A percentile compares a stretch with the other conserved stretches of the same genome.
Evolutionary conservation across 2,888 invertebrate species (phyloP).

Genomic region (Stenichneumon culpator): DNA sequence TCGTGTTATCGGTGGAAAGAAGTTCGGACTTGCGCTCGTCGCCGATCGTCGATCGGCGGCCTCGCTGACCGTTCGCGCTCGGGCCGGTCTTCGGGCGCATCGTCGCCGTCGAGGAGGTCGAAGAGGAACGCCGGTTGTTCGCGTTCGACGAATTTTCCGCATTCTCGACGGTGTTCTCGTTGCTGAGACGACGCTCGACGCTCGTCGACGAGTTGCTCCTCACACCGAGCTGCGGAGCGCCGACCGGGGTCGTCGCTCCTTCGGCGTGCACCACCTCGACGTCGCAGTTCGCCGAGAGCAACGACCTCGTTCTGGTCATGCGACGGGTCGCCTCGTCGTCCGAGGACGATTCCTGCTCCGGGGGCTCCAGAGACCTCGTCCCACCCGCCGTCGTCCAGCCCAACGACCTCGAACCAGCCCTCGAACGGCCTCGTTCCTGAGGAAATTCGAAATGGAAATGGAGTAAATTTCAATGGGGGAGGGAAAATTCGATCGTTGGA

Average conservation of each 20-base stretch:
- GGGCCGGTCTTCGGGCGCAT: constrained; percentile 44
- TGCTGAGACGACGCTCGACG: constrained; percentile 58
- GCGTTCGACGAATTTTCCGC: constrained; percentile 11
- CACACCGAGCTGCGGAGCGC: constrained; percentile 12
- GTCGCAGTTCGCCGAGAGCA: constrained; percentile 62
- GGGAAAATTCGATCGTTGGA: not conserved
- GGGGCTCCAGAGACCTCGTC: constrained; percentile 74
- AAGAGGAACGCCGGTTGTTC: constrained; percentile 36
- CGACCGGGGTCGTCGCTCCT: constrained; percentile 47
- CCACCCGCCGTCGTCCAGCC: constrained; percentile 74
- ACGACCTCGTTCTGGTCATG: constrained; percentile 65
- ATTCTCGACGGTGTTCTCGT: constrained; percentile 51
- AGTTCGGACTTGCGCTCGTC: constrained; percentile 46
- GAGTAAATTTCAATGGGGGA: not conserved
- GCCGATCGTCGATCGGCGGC: constrained; percentile 40
- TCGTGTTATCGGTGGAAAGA: constrained; percentile 64
- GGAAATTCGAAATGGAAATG: not conserved
- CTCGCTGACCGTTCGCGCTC: constrained; percentile 39
- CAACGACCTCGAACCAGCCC: constrained; percentile 69
- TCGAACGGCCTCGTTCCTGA: constrained; percentile 77
- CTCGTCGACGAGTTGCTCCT: constrained; percentile 61
- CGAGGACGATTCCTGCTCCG: constrained; percentile 79
- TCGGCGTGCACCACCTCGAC: constrained; percentile 43
- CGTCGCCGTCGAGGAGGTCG: constrained; percentile 46
- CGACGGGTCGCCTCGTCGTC: constrained; percentile 77